These are phyloP conservation scores for Leptopilina boulardi DNA, from an alignment of 1,140 invertebrate species.

Conservation along the genomic window DNA sequence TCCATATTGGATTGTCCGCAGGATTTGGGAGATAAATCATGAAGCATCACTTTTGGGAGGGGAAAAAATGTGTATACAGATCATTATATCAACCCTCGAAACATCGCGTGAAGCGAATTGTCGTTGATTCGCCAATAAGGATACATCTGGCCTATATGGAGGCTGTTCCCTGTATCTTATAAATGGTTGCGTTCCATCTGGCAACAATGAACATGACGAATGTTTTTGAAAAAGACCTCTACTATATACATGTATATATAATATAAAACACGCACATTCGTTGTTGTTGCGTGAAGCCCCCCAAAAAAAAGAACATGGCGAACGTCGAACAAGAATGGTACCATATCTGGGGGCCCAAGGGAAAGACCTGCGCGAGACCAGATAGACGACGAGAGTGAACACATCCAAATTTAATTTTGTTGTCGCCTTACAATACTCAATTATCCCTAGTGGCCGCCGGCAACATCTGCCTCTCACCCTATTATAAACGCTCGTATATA, in stretches of 20 bases:
- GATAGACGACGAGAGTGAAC: constrained; percentile 18
- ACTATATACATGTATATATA: too few relatives aligned
- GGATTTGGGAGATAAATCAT: not conserved
- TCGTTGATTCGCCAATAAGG: constrained; percentile 52
- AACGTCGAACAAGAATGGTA: constrained; percentile 3
- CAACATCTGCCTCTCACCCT: constrained; percentile 11
- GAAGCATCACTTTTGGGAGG: not conserved
- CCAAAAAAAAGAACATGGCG: constrained; percentile 37
- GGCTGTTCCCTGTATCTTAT: constrained; percentile 52
- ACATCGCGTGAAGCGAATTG: constrained; percentile 46
- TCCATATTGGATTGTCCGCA: not conserved
- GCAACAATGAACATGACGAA: constrained; percentile 48
- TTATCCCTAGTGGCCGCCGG: constrained; percentile 34
- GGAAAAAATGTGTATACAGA: constrained; percentile 25
- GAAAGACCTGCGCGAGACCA: constrained; percentile 2
- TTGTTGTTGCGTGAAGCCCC: constrained; percentile 34
- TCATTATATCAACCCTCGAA: constrained; percentile 23
- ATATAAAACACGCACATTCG: constrained; percentile 22
- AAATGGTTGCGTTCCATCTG: constrained; percentile 58
- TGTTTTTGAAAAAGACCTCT: constrained; percentile 40
- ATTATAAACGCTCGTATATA: constrained; percentile 30
- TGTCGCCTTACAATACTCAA: constrained; percentile 45
- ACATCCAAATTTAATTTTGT: constrained; percentile 42
- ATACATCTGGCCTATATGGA: constrained; percentile 50
- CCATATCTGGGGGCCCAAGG: constrained; percentile 8